Base-by-base conservation (phyloP, 2,888 invertebrate species). In the Melanchra persicariae region DNA sequence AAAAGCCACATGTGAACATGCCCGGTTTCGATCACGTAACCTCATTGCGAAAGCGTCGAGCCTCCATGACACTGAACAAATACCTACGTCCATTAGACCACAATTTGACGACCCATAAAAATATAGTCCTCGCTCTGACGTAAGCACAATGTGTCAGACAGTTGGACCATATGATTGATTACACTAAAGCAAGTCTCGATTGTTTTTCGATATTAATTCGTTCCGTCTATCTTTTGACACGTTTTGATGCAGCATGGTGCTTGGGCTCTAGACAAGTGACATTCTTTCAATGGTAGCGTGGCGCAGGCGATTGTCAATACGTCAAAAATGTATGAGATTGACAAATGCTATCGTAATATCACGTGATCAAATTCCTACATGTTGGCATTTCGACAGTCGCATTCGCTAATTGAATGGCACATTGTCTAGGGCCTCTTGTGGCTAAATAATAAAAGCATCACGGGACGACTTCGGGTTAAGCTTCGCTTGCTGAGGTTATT, bases 151-250 rank as follows among this genome's bases (percentile, higher is more conserved):
- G 45, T 72, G 67, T 54, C 67, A 66, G 66, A 37, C 68, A 52
- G 74, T 74, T 74, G 59, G 68, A 51, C 57, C 49, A 64, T 54
- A 43, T 85, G 83, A 85, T 85, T 85, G 85, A 83, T 83, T 68
- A 77, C 59, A 57, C 74, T 69, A 73, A 79, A 79, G 73, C 69
- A 71, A 73, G 43, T 80, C 73, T 77, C 74, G 49, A 60, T 77
- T 74, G 80, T 71, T 85, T 76, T 82, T 62, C 40, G n/a, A 65
- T 69, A 80, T 66, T 68, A 65, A 72, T 81, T 70, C 68, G 24
- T 73, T 66, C 49, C n/a, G 63, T 49, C 63, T 72, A 77, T 82
- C 57, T 82, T 79, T 61, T 43, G 55, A 47, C 63, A 61, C n/a
- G 22, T 54, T 54, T 40, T 1, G 15, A 40, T 40, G 17, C 15